These are phyloP conservation scores for Selene dorsalis DNA, from an alignment of 2,797 vertebrate genomes.

Conservation along the genomic window DNA sequence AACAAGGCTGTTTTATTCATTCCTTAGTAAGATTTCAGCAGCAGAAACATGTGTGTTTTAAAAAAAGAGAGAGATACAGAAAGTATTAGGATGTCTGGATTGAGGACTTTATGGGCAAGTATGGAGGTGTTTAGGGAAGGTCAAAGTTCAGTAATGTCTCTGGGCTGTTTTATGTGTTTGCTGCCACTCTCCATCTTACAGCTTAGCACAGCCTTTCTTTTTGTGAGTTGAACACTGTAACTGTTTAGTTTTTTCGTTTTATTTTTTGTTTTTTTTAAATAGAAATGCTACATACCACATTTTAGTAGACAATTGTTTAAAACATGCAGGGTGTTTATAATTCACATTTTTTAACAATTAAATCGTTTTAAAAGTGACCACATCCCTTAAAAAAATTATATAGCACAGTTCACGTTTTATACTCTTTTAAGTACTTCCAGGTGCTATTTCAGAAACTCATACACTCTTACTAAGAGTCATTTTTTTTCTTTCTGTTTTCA, in stretches of 20 bases:
- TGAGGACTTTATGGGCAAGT: slow-evolving; percentile 34
- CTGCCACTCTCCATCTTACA: slow-evolving; percentile 38
- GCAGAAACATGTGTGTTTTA: slow-evolving; percentile 16
- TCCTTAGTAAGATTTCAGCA: slow-evolving; percentile 20
- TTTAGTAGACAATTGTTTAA: slow-evolving; percentile 19
- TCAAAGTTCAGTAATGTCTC: slow-evolving; percentile 48
- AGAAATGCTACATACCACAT: neutral
- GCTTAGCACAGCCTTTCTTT: neutral
- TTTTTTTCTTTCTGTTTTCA: slow-evolving; percentile 13
- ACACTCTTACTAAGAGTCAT: neutral
- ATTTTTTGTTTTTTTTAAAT: neutral
- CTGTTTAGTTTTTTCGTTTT: too few species aligned
- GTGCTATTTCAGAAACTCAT: slow-evolving; percentile 22
- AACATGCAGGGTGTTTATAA: neutral
- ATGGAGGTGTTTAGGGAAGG: slow-evolving; percentile 53
- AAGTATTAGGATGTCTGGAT: slow-evolving; percentile 40
- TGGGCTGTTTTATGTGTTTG: slow-evolving; percentile 44
- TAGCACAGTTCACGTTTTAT: slow-evolving; percentile 11
- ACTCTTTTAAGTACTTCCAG: slow-evolving; percentile 24
- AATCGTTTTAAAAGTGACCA: slow-evolving; percentile 13
- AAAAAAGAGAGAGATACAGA: slow-evolving; percentile 16
- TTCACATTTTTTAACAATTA: neutral
- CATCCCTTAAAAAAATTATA: slow-evolving; percentile 1
- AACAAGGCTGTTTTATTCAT: slow-evolving; percentile 39
- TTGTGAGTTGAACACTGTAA: neutral